Evolutionary conservation across 2,113 vertebrate species (phyloP), one percentile per base, ranked within the genome.

Genomic region (Oryzias woworae): DNA sequence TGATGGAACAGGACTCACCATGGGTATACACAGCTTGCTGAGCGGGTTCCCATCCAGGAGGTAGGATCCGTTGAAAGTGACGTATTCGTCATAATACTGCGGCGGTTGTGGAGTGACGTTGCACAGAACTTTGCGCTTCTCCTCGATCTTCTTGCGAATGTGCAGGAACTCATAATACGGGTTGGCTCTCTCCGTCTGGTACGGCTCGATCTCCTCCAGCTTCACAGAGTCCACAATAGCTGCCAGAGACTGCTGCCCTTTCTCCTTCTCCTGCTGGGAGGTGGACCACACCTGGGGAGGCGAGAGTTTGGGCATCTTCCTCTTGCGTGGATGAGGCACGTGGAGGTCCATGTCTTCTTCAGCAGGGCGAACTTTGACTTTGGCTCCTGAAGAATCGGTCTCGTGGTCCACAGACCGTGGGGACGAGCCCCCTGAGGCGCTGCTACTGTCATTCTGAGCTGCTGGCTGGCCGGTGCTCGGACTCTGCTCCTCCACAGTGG

Each of bases 21-120:
- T 99, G 69, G 97, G 97, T 85, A 99, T 98, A 74, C 97, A 98
- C 73, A 99, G 95, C 86, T 97, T 98, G 94, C 97, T 98, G 84
- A 98, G 92, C 2, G 97, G 97, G 80, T 99, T 99, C 80, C 97
- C 97, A 66, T 99, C 96, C 63, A 99, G 80, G 44, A 99, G 92
- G 87, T 99, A 98, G 1, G 97, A 98, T 53, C 97, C 96, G 46
- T 98, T 99, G 87, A 98, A 98, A 17, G 97, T 99, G 75, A 98
- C 95, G 13, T 98, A 99, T 56, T 99, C 97, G 47, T 98, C 96
- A 0, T 99, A 99, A 92, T 96, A 99, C 77, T 99, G 97, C 42
- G 97, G 97, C 6, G 97, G 96, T 79, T 99, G 97, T 42, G 97
- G 97, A 54, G 93, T 96, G 70, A 99, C 96, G 31, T 95, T 98